These are phyloP conservation scores for Emydocephalus ijimae DNA, from an alignment of 2,113 vertebrate species.

Conservation along the genomic window DNA sequence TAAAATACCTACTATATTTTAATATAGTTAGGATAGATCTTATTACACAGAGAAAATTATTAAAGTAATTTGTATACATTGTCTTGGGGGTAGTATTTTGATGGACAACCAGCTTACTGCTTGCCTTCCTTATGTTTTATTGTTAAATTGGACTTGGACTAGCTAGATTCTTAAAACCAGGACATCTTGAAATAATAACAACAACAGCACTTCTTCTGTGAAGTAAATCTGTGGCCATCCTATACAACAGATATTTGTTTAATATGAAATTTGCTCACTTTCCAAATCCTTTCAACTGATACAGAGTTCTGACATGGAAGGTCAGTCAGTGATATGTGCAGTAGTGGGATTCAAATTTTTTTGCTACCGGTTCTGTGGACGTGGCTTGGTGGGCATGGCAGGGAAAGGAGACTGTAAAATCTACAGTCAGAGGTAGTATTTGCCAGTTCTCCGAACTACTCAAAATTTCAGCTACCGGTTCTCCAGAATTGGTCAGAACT, in stretches of 20 bases:
- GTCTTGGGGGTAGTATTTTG: not conserved
- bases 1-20: not conserved
- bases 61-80: not conserved
- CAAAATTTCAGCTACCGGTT: too few relatives aligned
- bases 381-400: too few relatives aligned
- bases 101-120: not conserved
- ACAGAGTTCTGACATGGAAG: too few relatives aligned
- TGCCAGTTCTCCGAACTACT: too few relatives aligned
- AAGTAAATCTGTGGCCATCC: not conserved
- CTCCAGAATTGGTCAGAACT: too few relatives aligned
- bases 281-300: not conserved
- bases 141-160: not conserved
- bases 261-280: not conserved
- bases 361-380: too few relatives aligned
- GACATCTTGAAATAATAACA: not conserved
- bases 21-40: not conserved
- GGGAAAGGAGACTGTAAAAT: too few relatives aligned
- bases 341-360: too few relatives aligned
- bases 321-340: too few relatives aligned
- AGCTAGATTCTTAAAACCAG: not conserved
- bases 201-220: not conserved
- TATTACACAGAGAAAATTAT: not conserved
- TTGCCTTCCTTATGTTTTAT: not conserved
- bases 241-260: not conserved
- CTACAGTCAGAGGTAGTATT: too few relatives aligned